Evolutionary conservation across 1,140 invertebrate species (phyloP).

Genomic region (Drosophila kurseongensis): DNA sequence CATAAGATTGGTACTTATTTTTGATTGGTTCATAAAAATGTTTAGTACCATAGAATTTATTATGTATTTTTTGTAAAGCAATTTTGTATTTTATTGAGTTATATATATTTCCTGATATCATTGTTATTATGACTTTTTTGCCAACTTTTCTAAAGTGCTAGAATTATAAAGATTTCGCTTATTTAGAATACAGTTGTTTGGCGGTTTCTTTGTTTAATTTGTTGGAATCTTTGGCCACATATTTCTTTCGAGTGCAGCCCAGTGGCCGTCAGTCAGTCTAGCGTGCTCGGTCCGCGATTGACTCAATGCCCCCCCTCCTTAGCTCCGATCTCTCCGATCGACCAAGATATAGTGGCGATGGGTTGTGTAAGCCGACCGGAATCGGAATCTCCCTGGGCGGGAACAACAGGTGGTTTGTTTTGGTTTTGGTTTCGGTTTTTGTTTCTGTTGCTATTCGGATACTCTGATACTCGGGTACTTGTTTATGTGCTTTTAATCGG

Average conservation of each 20-base stretch:
- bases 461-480: not conserved
- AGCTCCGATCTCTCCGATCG: constrained; percentile 1
- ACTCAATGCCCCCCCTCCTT: constrained; percentile 52
- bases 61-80: too few species aligned
- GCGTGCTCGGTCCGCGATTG: constrained; percentile 67
- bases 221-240: constrained; percentile 4
- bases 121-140: too few species aligned
- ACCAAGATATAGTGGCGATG: constrained; percentile 14
- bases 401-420: constrained; percentile 30
- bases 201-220: too few species aligned
- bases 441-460: not conserved
- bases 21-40: too few species aligned
- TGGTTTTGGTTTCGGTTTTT: constrained; percentile 12
- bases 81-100: too few species aligned
- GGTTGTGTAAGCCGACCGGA: constrained; percentile 33
- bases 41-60: too few species aligned
- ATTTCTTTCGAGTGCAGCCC: constrained; percentile 55
- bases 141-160: too few species aligned
- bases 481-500: constrained; percentile 36
- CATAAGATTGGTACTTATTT: too few species aligned
- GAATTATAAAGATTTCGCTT: too few species aligned
- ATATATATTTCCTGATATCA: too few species aligned
- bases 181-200: too few species aligned
- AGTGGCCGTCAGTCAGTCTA: constrained; percentile 81
- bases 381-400: constrained; percentile 33